These are phyloP conservation scores for Teleogryllus occipitalis DNA, from an alignment of 1,140 invertebrate species.

Conservation along the genomic window DNA sequence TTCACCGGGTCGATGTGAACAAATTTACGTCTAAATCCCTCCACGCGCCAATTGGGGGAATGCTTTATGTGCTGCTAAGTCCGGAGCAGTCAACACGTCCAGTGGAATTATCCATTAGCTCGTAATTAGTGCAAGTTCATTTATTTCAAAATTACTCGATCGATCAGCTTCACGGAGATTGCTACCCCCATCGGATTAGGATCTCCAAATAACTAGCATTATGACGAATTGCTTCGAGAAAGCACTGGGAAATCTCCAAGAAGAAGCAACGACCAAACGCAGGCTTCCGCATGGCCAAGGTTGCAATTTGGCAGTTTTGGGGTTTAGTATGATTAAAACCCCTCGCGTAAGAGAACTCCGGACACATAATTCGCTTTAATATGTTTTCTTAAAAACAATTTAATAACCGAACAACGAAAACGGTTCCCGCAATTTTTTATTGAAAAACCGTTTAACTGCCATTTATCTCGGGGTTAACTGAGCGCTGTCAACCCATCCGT, in stretches of 20 bases:
- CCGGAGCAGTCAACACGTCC: neutral
- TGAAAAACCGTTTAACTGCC: neutral
- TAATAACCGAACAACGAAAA: neutral
- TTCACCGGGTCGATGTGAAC: too few species aligned
- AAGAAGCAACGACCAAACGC: neutral
- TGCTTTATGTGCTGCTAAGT: neutral
- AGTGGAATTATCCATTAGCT: neutral
- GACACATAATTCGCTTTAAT: neutral
- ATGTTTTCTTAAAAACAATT: conserved; percentile 6
- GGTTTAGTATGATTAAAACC: neutral
- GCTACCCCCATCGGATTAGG: neutral
- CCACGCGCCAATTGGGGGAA: neutral
- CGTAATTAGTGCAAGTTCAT: neutral
- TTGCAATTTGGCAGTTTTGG: neutral
- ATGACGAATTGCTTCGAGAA: neutral
- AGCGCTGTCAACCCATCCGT: neutral
- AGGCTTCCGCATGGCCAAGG: neutral
- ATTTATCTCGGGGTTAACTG: conserved; percentile 4
- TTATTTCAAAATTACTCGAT: neutral
- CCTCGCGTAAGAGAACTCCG: neutral
- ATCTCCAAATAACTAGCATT: conserved; percentile 1
- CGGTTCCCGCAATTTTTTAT: neutral
- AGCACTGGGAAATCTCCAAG: neutral
- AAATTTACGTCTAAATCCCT: too few species aligned
- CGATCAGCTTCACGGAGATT: neutral